Evolutionary conservation across 2,797 vertebrate species (phyloP), one percentile per base, ranked within the genome.

Genomic region (Vireo griseus): DNA sequence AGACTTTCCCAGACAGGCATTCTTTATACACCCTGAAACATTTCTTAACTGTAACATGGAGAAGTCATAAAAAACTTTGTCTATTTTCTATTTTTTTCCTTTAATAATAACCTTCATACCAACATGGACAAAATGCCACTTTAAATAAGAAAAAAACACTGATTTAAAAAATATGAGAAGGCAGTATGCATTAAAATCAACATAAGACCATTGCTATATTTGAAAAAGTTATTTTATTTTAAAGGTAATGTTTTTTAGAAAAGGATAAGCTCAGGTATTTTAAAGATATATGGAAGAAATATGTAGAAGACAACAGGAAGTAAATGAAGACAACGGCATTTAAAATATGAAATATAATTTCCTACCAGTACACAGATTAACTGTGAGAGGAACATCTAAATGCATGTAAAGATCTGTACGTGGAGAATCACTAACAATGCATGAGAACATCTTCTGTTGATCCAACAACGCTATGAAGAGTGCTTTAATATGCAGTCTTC

Each of bases 341-440:
- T 94, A 73, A 89, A 89, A 87, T 31, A 68, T 33, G 10, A 93
- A 72, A 75, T 11, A 5, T 17, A 50, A 88, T 92, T 86, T 88
- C 42, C 62, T 90, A 26, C 44, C 40, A 75, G 37, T 8, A 47
- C 44, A 81, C 58, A 92, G 51, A 94, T 88, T 69, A 91, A 7
- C 66, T 95, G 31, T 91, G 83, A 84, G 76, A 94, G 55, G 54
- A 24, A 69, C 54, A 88, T 86, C 73, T 83, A 81, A 95, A 84
- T 75, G 75, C 47, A 59, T 35, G 24, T 71, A 71, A 89, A 82
- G 33, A 79, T 19, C 15, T 75, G 25, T 72, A 72, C 42, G 22
- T 28, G 63, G 24, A 72, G 11, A 54, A 61, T 74, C 5, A 5
- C 73, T 90, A 83, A 54, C 86, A 86, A 68, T 84, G 44, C 28